These are phyloP conservation scores for Spongia lamella DNA, from an alignment of 37 sponge, comb jelly and placozoan species.

Conservation along the genomic window DNA sequence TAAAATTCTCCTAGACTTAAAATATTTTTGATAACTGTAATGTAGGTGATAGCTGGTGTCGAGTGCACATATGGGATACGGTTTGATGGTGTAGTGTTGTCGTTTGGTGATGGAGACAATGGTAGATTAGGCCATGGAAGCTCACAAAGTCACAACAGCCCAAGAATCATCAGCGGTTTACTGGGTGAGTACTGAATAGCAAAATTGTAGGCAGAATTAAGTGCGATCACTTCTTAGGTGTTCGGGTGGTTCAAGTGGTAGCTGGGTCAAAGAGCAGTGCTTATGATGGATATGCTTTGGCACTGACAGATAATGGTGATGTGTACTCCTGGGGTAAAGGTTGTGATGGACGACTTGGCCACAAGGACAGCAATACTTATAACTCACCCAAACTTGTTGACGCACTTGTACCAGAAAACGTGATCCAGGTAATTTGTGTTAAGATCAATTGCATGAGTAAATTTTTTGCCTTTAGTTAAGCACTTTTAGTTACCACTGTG, in stretches of 20 bases:
- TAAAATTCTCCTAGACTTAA: no score
- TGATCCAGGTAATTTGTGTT: constrained; percentile 45
- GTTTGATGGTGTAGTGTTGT: constrained; percentile 68
- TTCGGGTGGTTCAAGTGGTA: constrained; percentile 48
- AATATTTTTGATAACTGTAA: constrained; percentile 8
- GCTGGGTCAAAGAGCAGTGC: constrained; percentile 52
- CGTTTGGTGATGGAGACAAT: constrained; percentile 80
- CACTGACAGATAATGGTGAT: constrained; percentile 68
- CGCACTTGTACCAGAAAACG: constrained; percentile 49
- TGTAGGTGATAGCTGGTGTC: constrained; percentile 76
- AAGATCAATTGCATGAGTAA: neutral
- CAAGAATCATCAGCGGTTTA: constrained; percentile 61
- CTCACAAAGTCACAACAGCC: constrained; percentile 53
- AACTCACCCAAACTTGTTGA: constrained; percentile 68
- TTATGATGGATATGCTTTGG: constrained; percentile 75
- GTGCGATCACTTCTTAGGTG: constrained; percentile 26
- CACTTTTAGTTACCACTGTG: constrained; percentile 74
- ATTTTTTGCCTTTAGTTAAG: constrained; percentile 39
- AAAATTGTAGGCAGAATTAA: no score
- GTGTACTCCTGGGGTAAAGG: constrained; percentile 80
- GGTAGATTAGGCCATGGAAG: constrained; percentile 83
- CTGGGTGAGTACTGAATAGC: constrained; percentile 61
- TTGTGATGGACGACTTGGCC: constrained; percentile 74
- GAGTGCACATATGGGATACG: constrained; percentile 79
- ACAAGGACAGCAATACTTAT: constrained; percentile 52